Conservation (phyloP, 2,113 vertebrate genomes). For the Gambusia affinis region DNA sequence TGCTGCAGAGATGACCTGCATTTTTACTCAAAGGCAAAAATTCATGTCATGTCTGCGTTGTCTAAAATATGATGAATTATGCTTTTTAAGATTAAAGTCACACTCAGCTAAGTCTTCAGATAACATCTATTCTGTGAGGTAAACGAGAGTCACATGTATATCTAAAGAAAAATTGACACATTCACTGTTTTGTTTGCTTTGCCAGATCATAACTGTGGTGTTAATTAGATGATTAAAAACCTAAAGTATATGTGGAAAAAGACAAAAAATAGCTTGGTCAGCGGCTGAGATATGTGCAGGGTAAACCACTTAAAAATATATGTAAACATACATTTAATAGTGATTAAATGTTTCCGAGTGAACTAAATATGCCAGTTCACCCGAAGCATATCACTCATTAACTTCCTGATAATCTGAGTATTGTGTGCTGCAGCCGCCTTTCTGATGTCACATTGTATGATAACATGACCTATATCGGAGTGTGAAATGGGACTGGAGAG, state of each 20-base stretch:
- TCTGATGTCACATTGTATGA: slow-evolving; percentile 43
- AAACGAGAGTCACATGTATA: background rate
- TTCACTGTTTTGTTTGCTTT: too few species aligned
- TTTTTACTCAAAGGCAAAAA: background rate
- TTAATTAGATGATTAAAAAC: too few species aligned
- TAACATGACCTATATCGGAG: slow-evolving; percentile 60
- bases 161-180: background rate
- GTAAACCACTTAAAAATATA: too few species aligned
- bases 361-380: slow-evolving; percentile 17
- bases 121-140: background rate
- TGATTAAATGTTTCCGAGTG: background rate
- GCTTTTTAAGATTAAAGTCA: too few species aligned
- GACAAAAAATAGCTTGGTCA: too few species aligned
- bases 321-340: too few species aligned
- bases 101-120: background rate
- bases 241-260: background rate
- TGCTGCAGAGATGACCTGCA: background rate
- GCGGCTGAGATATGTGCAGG: too few species aligned
- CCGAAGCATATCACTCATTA: slow-evolving; percentile 35
- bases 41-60: too few species aligned
- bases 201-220: too few species aligned
- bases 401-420: slow-evolving; percentile 27
- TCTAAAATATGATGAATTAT: too few species aligned
- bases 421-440: slow-evolving; percentile 16
- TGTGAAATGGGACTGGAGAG: slow-evolving; percentile 53